Evolutionary conservation across 1,140 invertebrate species (phyloP).

Genomic region (Bombus waltoni): DNA sequence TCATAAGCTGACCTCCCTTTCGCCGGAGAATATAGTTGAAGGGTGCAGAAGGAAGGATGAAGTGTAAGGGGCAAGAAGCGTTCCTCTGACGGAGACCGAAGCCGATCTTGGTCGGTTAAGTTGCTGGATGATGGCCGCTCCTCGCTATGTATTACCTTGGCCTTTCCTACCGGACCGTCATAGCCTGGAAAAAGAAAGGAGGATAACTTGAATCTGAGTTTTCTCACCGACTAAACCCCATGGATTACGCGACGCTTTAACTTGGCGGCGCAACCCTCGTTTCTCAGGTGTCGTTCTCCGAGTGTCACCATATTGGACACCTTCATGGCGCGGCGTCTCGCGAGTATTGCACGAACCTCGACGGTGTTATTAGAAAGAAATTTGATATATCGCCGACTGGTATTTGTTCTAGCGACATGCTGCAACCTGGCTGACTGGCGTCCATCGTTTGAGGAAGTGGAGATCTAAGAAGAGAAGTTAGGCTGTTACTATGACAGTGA

Average conservation of each 20-base stretch:
- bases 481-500: no score
- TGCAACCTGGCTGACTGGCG: neutral
- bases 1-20: constrained; percentile 76
- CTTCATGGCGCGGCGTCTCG: constrained; percentile 42
- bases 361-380: constrained; percentile 76
- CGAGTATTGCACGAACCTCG: constrained; percentile 22
- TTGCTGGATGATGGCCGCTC: constrained; percentile 23
- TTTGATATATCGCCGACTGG: constrained; percentile 73
- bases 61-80: constrained; percentile 46
- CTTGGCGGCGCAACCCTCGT: constrained; percentile 72
- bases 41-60: constrained; percentile 50
- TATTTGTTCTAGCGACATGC: constrained; percentile 23
- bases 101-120: constrained; percentile 50
- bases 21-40: constrained; percentile 66
- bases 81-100: constrained; percentile 50
- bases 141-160: neutral
- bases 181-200: constrained; percentile 56
- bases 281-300: constrained; percentile 75
- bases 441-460: constrained; percentile 8
- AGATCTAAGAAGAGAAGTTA: constrained; percentile 35
- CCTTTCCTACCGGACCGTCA: neutral
- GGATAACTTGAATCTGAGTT: constrained; percentile 77
- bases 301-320: constrained; percentile 77
- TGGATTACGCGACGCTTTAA: constrained; percentile 77
- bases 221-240: constrained; percentile 72